A percentile compares a stretch with the other conserved stretches of the same genome.
These are phyloP conservation scores for Indri indri DNA, from an alignment of 2,113 vertebrate genomes.

Conservation along the genomic window DNA sequence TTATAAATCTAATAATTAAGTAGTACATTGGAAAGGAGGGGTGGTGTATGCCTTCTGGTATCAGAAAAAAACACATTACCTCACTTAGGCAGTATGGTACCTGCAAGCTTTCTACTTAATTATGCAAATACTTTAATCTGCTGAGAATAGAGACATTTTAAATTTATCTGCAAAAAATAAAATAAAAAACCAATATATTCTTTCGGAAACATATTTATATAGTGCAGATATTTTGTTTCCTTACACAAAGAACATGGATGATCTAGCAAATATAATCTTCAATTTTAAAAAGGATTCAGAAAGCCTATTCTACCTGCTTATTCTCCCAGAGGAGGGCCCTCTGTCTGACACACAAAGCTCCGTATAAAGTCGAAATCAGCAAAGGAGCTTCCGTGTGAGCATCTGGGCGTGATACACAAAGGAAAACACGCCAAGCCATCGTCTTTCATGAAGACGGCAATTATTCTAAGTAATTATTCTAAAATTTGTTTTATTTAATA, in stretches of 20 bases:
- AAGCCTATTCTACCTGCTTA: neutral
- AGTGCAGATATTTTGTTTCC: no score
- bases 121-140: neutral
- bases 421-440: neutral
- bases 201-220: neutral
- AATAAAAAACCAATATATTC: neutral
- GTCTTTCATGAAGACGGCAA: neutral
- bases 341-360: neutral
- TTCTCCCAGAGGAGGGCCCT: neutral
- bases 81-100: accelerated
- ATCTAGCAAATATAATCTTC: neutral
- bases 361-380: neutral
- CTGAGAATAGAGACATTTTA: neutral
- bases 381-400: accelerated
- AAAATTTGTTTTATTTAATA: no score
- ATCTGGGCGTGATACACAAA: no score
- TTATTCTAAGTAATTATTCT: no score
- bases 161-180: neutral
- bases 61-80: neutral
- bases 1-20: neutral
- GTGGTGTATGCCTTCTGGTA: neutral
- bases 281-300: neutral
- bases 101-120: neutral
- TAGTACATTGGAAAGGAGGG: neutral
- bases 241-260: neutral